Base-by-base conservation (phyloP, 2,888 invertebrate genomes). In the Philereme transversata region DNA sequence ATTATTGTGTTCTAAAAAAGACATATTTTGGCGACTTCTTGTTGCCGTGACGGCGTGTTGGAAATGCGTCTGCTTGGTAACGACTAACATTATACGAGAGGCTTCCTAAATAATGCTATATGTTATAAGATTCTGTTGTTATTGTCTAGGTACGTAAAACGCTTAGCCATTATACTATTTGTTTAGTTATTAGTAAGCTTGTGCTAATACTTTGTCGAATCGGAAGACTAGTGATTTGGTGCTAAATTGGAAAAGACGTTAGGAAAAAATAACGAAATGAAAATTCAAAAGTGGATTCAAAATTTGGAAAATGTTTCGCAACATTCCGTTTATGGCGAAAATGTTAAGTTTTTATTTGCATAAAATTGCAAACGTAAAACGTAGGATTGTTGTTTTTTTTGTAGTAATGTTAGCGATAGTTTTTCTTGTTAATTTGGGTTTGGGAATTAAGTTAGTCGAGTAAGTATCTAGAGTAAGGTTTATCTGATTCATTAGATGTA, bases 221-320 rank as follows among this genome's bases (percentile, higher is more conserved):
- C 90, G 91, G 90, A 91, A 91, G 92, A 91, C 91, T 91, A 86
- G 87, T 75, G 87, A 85, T 89, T 90, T 90, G 92, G 92, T 91
- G 91, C 91, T 91, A 91, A 90, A 90, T 86, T 86, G 86, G 86
- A 85, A 86, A 81, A 84, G 83, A 77, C 83, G 87, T 86, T 8
- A 82, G 83, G 81, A 77, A 74, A 82, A 78, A 74, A 74, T 77
- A 80, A 77, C 75, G 74, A 57, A 49, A 60, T 68, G 72, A 74
- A 76, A 79, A 76, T 77, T 73, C 72, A 76, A 82, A 82, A 81
- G 43, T 60, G 57, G 55, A 66, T 54, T 62, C 66, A 55, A 72
- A 72, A 65, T 68, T 70, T 68, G 67, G 43, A 49, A 66, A 68
- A 70, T 58, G 64, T 81, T 88, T 88, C 88, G 87, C 87, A 82